Evolutionary conservation across 1,140 invertebrate genomes (phyloP).

Genomic region (Agrypnia vestita): DNA sequence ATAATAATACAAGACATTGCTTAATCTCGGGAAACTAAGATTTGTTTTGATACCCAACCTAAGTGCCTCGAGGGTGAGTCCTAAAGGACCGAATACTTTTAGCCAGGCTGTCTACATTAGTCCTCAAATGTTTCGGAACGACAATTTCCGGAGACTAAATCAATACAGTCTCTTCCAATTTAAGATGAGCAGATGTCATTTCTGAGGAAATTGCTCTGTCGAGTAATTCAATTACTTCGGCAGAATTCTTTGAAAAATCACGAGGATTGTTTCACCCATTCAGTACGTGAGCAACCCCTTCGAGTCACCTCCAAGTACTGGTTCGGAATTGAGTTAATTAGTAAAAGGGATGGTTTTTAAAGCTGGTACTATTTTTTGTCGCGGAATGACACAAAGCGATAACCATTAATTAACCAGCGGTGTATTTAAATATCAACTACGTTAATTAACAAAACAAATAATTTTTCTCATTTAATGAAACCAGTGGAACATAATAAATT

Average conservation of each 20-base stretch:
- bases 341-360: too few species aligned
- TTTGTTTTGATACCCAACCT: too few species aligned
- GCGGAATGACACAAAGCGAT: background rate
- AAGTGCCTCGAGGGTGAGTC: too few species aligned
- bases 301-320: background rate
- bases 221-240: background rate
- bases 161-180: constrained; percentile 10
- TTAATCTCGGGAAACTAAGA: too few species aligned
- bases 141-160: constrained; percentile 3
- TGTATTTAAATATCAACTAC: too few species aligned
- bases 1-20: too few species aligned
- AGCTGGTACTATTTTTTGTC: background rate
- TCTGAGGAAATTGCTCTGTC: background rate
- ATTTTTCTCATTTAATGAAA: background rate
- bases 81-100: too few species aligned
- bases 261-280: background rate
- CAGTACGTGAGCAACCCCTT: background rate
- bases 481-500: constrained; percentile 11
- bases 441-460: background rate
- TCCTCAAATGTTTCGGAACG: constrained; percentile 5
- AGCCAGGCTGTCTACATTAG: too few species aligned
- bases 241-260: background rate
- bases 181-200: constrained; percentile 12
- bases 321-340: too few species aligned
- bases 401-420: too few species aligned